Percentiles rank a stretch among this genome's conserved stretches.
Conservation (phyloP, 2,797 vertebrate species). For the Danio tinwini region DNA sequence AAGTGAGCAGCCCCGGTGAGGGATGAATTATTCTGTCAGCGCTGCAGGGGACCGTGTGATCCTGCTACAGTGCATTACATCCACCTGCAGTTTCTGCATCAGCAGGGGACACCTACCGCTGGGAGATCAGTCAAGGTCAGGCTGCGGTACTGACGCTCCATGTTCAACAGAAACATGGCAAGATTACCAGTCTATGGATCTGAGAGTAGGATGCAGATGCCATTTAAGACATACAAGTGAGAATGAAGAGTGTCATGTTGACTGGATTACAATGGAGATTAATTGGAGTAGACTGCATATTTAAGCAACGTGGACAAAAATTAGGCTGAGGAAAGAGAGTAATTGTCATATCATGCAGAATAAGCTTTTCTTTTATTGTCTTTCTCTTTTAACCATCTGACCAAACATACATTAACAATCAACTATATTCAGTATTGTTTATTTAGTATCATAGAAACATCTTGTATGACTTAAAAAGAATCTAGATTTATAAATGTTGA, state of each 20-base stretch:
- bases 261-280: background rate
- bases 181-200: conserved; percentile 12
- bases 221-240: background rate
- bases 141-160: conserved; percentile 27
- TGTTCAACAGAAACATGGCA: conserved; percentile 19
- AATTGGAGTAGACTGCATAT: background rate
- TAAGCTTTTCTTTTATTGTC: background rate
- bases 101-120: conserved; percentile 5
- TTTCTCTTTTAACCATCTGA: too few relatives aligned
- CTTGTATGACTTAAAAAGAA: too few relatives aligned
- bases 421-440: too few relatives aligned
- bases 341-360: background rate
- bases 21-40: conserved; percentile 44
- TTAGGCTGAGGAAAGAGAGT: background rate
- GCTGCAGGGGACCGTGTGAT: conserved; percentile 27
- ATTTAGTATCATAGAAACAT: too few relatives aligned
- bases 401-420: too few relatives aligned
- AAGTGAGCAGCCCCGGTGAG: conserved; percentile 39
- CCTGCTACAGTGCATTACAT: conserved; percentile 27
- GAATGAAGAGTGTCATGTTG: background rate
- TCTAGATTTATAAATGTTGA: too few relatives aligned
- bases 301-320: background rate
- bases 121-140: conserved; percentile 41
- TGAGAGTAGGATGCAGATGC: background rate
- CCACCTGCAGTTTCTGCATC: conserved; percentile 16